A percentile compares a stretch with the other conserved stretches of the same genome.
phyloP scores from a whole-genome alignment of 2,888 invertebrate genomes.

The Xylota segnis region DNA sequence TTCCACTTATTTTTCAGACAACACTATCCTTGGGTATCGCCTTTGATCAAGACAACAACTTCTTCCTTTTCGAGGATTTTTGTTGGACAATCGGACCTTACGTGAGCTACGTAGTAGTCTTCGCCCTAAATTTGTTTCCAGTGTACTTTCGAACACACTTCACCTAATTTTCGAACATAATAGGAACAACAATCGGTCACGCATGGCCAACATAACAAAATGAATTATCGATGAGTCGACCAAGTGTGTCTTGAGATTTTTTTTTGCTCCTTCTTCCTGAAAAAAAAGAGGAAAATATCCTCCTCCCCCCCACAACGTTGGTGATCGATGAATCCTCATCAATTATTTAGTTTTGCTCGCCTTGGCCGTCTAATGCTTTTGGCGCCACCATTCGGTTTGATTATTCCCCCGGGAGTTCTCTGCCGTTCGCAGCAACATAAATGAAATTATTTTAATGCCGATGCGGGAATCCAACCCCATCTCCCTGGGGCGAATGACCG shows the following conservation, averaged over 20 bases:
- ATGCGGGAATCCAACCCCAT: conserved; percentile 12
- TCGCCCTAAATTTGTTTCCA: neutral
- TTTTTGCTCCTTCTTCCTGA: neutral
- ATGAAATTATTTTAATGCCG: conserved; percentile 61
- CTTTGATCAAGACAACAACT: too few relatives aligned
- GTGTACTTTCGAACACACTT: neutral
- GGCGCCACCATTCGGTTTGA: conserved; percentile 38
- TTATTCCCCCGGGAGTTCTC: conserved; percentile 19
- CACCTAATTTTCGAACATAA: neutral
- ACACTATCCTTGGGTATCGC: too few relatives aligned
- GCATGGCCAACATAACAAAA: conserved; percentile 11
- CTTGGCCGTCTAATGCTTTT: conserved; percentile 32
- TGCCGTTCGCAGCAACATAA: conserved; percentile 45
- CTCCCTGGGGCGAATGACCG: conserved; percentile 11
- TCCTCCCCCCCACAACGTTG: neutral
- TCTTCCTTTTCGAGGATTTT: too few relatives aligned
- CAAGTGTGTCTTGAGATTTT: neutral
- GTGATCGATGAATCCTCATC: conserved; percentile 41
- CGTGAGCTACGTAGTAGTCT: too few relatives aligned
- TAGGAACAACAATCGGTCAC: conserved; percentile 23
- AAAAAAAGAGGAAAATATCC: neutral
- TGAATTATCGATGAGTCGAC: conserved; percentile 31
- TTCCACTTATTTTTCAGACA: too few relatives aligned
- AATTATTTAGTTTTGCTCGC: conserved; percentile 17
- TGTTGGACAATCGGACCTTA: too few relatives aligned